These are phyloP conservation scores for Chloropsis cyanopogon DNA, from an alignment of 2,113 vertebrate species.

Conservation along the genomic window DNA sequence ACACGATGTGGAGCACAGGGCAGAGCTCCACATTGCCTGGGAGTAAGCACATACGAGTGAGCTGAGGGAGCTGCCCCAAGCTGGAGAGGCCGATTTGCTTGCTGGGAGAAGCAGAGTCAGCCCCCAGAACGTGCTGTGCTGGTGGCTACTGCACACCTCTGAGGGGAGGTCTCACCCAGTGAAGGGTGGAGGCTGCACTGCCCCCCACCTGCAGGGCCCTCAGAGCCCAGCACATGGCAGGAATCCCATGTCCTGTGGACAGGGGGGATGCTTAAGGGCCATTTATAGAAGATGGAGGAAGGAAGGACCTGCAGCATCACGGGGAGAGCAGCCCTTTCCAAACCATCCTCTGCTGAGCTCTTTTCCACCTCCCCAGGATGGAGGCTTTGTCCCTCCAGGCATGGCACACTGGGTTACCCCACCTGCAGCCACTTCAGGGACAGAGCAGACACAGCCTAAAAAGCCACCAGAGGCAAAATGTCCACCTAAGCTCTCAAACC, in stretches of 20 bases:
- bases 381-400: background rate
- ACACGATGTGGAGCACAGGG: background rate
- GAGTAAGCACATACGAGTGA: background rate
- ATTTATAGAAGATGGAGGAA: background rate
- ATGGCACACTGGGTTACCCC: accelerated
- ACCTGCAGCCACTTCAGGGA: background rate
- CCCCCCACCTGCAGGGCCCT: background rate
- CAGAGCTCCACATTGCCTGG: background rate
- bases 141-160: accelerated
- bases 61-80: background rate
- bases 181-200: background rate
- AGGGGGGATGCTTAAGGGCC: background rate
- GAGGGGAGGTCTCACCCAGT: accelerated
- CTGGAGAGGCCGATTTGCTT: background rate
- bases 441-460: background rate
- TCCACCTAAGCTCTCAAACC: background rate
- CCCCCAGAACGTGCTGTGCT: accelerated
- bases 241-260: background rate
- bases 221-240: background rate
- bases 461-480: background rate
- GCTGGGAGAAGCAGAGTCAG: accelerated
- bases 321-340: background rate
- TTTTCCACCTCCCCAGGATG: background rate
- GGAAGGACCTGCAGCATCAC: background rate
- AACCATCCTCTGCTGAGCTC: background rate